phyloP scores from a whole-genome alignment of 1,140 invertebrate species.

The Hylyphantes graminicola region DNA sequence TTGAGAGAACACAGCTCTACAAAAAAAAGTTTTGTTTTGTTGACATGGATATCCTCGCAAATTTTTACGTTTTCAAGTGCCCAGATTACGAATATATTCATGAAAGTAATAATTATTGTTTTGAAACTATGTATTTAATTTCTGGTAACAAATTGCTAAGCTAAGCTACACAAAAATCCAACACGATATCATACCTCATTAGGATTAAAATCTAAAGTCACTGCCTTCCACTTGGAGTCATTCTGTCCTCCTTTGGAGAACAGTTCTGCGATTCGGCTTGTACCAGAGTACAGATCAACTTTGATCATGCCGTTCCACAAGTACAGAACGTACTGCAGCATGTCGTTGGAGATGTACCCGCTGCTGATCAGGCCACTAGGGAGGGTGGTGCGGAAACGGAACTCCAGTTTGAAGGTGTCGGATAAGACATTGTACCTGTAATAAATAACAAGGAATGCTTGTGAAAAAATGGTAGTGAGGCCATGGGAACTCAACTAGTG shows the following conservation, averaged over 20 bases:
- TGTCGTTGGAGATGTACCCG: constrained; percentile 78
- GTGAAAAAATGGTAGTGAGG: too few species aligned
- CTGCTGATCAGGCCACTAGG: constrained; percentile 86
- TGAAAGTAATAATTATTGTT: too few species aligned
- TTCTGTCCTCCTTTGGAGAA: constrained; percentile 72
- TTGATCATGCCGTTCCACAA: constrained; percentile 84
- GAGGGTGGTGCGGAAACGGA: constrained; percentile 90
- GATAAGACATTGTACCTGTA: constrained; percentile 18
- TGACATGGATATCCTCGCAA: too few species aligned
- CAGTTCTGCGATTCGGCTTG: constrained; percentile 62
- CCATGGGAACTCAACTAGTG: too few species aligned
- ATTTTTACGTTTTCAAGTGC: too few species aligned
- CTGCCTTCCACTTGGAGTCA: constrained; percentile 87
- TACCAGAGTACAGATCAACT: constrained; percentile 70
- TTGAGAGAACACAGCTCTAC: too few species aligned
- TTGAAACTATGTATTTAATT: too few species aligned
- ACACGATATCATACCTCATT: constrained; percentile 71
- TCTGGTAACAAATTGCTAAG: too few species aligned
- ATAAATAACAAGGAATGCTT: not conserved
- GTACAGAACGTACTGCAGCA: constrained; percentile 77
- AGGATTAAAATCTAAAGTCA: constrained; percentile 75
- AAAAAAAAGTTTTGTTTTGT: too few species aligned
- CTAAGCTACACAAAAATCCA: not conserved
- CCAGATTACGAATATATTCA: too few species aligned
- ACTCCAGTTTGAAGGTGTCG: constrained; percentile 76